Evolutionary conservation across 2,797 vertebrate species (phyloP), one percentile per base, ranked within the genome.

Genomic region (Oreonectes daqikongensis): DNA sequence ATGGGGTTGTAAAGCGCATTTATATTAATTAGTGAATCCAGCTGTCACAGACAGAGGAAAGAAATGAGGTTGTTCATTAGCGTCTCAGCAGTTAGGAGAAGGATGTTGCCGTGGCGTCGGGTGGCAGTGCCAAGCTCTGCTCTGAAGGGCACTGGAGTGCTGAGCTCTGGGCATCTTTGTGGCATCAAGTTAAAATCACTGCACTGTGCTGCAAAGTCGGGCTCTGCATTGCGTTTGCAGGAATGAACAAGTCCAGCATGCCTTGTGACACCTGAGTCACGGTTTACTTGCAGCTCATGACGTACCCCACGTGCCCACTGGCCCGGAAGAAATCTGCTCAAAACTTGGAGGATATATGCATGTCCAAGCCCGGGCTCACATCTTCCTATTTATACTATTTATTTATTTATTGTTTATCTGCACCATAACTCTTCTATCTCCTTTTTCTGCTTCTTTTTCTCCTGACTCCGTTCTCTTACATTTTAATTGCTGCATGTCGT

Each of bases 151-250:
- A 70, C 40, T 53, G 52, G 59, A 73, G 69, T 80, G 75, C 72
- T 69, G 68, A 61, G 80, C 59, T 63, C 72, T 69, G 81, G 53
- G 63, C 76, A 55, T 82, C 78, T 69, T 35, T 69, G 50, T 24
- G 50, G 66, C 77, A 40, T 69, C 60, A 52, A 72, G 46, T 75
- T 84, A 70, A 81, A 65, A 26, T 53, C 61, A 52, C 48, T 53
- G 75, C 28, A 44, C 78, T 24, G 44, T n/a, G 52, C 52, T 44
- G 42, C 14, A 30, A 38, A 68, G 76, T 72, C 75, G 55, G 57
- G 22, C 14, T 72, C 68, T 40, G 69, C 79, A 40, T 40, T 72
- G 20, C 7, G 18, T 35, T 26, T 42, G 66, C 22, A 22, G 38
- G 64, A 53, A 26, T 26, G 46, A 42, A 22, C 9, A 35, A 26